Evolutionary conservation across 2,797 vertebrate species (phyloP), one percentile per base, ranked within the genome.

Genomic region (Neosilurus hyrtlii): DNA sequence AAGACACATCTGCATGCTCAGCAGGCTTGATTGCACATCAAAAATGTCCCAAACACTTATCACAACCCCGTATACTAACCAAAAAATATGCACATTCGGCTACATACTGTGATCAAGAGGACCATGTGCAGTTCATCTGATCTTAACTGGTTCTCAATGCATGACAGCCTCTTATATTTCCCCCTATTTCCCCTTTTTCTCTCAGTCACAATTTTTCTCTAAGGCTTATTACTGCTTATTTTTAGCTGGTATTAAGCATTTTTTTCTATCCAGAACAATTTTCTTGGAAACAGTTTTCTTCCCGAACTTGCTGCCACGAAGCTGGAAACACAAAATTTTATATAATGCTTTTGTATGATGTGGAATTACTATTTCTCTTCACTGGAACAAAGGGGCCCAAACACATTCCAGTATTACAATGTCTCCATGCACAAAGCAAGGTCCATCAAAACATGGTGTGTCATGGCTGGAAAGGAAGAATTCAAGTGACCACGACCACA

Each of bases 1-100:
- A 84, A 49, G 82, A 81, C 56, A 75, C 71, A 84, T 79, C 49
- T 71, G 54, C 71, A 71, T 71, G 72, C 74, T 68, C 66, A 57
- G 57, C 71, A 54, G 57, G 57, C 65, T 78, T 59, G 43, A 43
- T 20, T 56, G 57, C n/a, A 57, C 37, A 62, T 67, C 43, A 54
- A 30, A 61, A 54, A 68, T 35, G 35, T 62, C 65, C 37, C 35
- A 22, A 77, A 68, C 61, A 51, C 18, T 14, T 70, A 35, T 35
- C 22, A 67, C 30, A 67, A 20, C 37, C 61, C 35, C 12, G 12
- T 7, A 75, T 12, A 80, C 70, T 4, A 68, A 49, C 62, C 67
- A 37, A 18, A 61, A 61, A 77, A 68, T 10, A 22, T 26, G 56
- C n/a, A 43, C 2, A 66, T 4, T 30, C 43, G 12, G 22, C 15